These are phyloP conservation scores for Magallana ariakensis DNA, from an alignment of 1,140 invertebrate species.

Conservation along the genomic window DNA sequence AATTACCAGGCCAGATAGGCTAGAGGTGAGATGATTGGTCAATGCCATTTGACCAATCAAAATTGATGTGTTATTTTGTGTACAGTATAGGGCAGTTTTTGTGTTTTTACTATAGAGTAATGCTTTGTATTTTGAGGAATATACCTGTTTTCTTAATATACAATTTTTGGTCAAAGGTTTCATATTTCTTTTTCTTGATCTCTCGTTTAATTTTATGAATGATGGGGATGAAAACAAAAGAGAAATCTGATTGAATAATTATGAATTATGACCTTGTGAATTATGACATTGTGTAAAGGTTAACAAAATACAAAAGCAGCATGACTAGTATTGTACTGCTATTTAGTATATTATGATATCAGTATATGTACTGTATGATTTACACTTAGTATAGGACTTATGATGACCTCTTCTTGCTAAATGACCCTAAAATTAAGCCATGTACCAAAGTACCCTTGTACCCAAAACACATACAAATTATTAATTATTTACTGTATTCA, in stretches of 20 bases:
- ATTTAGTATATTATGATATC: constrained; percentile 1
- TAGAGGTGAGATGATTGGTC: constrained; percentile 88
- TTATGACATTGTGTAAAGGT: not conserved
- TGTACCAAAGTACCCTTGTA: too few relatives aligned
- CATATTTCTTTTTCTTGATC: not conserved
- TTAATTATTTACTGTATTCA: too few relatives aligned
- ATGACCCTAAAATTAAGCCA: not conserved
- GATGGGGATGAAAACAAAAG: too few relatives aligned
- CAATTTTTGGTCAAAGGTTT: not conserved
- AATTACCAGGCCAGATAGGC: constrained; percentile 94
- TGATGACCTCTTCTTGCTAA: not conserved
- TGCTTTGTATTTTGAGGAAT: constrained; percentile 7
- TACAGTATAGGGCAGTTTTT: constrained; percentile 22
- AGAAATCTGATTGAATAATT: too few relatives aligned
- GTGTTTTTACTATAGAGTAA: not conserved
- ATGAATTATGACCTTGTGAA: too few relatives aligned
- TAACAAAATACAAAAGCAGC: constrained; percentile 6
- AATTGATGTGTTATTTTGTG: constrained; percentile 27
- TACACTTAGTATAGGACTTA: not conserved
- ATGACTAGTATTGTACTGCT: constrained; percentile 28
- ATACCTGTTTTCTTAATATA: not conserved
- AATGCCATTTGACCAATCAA: not conserved
- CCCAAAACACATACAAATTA: too few relatives aligned
- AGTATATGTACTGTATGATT: not conserved
- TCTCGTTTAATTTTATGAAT: too few relatives aligned